Percentiles rank a stretch among this genome's conserved stretches.
These are phyloP conservation scores for Cybosia mesomella DNA, from an alignment of 2,888 invertebrate genomes.

Conservation along the genomic window DNA sequence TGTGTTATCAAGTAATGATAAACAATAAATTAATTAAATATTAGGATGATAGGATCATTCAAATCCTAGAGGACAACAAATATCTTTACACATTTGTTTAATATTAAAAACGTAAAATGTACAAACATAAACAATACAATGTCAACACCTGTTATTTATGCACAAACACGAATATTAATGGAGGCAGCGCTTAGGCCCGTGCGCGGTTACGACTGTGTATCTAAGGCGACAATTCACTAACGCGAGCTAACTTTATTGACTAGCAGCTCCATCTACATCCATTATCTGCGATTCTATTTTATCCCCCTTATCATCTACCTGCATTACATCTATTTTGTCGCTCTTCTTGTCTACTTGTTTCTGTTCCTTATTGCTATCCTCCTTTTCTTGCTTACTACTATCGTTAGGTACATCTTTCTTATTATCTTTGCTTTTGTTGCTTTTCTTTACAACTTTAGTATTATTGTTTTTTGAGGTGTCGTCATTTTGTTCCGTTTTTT, in stretches of 20 bases:
- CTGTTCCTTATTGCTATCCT: constrained; percentile 62
- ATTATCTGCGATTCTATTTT: constrained; percentile 70
- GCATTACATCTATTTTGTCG: constrained; percentile 64
- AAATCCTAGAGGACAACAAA: constrained; percentile 74
- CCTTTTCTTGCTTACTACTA: constrained; percentile 59
- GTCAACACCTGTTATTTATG: constrained; percentile 76
- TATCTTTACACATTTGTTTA: constrained; percentile 65
- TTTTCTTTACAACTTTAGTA: constrained; percentile 79
- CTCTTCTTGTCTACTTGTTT: constrained; percentile 54
- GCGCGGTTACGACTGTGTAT: constrained; percentile 65
- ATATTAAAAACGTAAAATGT: constrained; percentile 81
- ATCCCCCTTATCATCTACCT: constrained; percentile 72
- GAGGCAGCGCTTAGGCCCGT: constrained; percentile 62
- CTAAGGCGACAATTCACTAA: constrained; percentile 77
- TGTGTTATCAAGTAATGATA: constrained; percentile 83
- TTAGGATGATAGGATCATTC: constrained; percentile 75
- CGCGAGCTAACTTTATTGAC: constrained; percentile 82
- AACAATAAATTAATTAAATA: constrained; percentile 84
- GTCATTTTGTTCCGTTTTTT: constrained; percentile 53
- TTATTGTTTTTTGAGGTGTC: constrained; percentile 61
- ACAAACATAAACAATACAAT: constrained; percentile 82
- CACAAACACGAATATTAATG: constrained; percentile 67
- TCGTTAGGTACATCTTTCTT: constrained; percentile 61
- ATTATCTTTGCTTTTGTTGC: constrained; percentile 83
- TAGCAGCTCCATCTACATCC: constrained; percentile 84